These are phyloP conservation scores for Datnioides undecimradiatus DNA, from an alignment of 2,113 vertebrate species.

Conservation along the genomic window DNA sequence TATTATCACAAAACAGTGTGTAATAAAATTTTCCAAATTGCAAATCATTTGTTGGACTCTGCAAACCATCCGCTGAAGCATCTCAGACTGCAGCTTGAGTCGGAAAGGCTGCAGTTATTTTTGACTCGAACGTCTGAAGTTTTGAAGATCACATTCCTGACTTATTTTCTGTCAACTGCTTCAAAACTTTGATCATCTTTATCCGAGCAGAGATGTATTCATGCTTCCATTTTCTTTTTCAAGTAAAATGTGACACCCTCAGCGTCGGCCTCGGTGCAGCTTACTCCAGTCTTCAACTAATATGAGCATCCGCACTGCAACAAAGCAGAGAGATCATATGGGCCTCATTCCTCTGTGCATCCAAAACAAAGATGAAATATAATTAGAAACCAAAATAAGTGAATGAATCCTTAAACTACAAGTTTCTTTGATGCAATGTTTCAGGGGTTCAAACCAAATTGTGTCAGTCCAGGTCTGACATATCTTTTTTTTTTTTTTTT, in stretches of 20 bases:
- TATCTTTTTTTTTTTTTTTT: not conserved
- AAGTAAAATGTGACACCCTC: constrained; percentile 22
- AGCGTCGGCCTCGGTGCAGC: not conserved
- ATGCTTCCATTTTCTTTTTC: constrained; percentile 33
- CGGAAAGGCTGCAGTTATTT: constrained; percentile 47
- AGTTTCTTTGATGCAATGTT: too few relatives aligned
- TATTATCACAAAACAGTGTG: not conserved
- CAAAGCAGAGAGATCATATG: not conserved
- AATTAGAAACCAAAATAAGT: not conserved
- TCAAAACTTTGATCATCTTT: constrained; percentile 31
- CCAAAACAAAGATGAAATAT: not conserved
- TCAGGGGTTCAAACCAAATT: not conserved
- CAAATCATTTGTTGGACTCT: not conserved
- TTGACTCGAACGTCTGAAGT: constrained; percentile 23
- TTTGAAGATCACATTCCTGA: constrained; percentile 37
- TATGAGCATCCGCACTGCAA: not conserved
- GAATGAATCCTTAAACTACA: not conserved
- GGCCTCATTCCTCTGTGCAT: not conserved
- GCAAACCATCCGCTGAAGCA: not conserved
- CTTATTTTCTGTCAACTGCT: constrained; percentile 28
- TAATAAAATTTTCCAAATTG: not conserved
- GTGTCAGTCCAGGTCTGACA: not conserved
- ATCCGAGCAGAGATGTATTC: constrained; percentile 14
- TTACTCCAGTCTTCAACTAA: constrained; percentile 17
- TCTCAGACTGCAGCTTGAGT: constrained; percentile 7